phyloP scores from a whole-genome alignment of 1,140 invertebrate genomes.

The Papilio machaon region DNA sequence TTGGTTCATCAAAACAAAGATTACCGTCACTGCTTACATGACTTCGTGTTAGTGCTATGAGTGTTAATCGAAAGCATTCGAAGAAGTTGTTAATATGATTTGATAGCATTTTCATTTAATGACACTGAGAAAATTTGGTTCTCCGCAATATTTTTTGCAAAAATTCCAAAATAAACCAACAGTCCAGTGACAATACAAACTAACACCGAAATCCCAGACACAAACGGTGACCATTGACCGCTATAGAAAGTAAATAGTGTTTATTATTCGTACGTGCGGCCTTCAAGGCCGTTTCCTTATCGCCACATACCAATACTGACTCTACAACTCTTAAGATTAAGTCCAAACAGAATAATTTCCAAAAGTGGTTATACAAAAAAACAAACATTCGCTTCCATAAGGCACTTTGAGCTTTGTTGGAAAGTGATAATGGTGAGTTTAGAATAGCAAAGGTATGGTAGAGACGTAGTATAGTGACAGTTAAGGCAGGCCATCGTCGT shows the following conservation, averaged over 20 bases:
- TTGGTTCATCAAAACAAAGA: not conserved
- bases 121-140: not conserved
- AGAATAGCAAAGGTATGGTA: slow-evolving; percentile 30
- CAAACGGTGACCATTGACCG: slow-evolving; percentile 67
- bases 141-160: not conserved
- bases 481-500: slow-evolving; percentile 41
- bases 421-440: slow-evolving; percentile 51
- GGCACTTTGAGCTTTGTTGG: slow-evolving; percentile 48
- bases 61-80: not conserved
- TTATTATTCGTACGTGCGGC: slow-evolving; percentile 58
- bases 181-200: slow-evolving; percentile 43
- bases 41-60: not conserved
- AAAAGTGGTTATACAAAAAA: slow-evolving; percentile 51
- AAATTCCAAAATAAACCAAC: slow-evolving; percentile 3
- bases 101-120: not conserved
- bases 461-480: slow-evolving; percentile 43
- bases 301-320: slow-evolving; percentile 51
- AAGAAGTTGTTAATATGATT: not conserved
- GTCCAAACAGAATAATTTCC: slow-evolving; percentile 49
- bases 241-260: slow-evolving; percentile 74
- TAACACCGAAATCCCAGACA: slow-evolving; percentile 47
- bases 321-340: slow-evolving; percentile 48
- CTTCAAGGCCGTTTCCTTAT: slow-evolving; percentile 62
- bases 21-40: not conserved
- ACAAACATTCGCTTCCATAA: slow-evolving; percentile 38